These are phyloP conservation scores for Phengaris arion DNA, from an alignment of 2,888 invertebrate genomes.

Conservation along the genomic window DNA sequence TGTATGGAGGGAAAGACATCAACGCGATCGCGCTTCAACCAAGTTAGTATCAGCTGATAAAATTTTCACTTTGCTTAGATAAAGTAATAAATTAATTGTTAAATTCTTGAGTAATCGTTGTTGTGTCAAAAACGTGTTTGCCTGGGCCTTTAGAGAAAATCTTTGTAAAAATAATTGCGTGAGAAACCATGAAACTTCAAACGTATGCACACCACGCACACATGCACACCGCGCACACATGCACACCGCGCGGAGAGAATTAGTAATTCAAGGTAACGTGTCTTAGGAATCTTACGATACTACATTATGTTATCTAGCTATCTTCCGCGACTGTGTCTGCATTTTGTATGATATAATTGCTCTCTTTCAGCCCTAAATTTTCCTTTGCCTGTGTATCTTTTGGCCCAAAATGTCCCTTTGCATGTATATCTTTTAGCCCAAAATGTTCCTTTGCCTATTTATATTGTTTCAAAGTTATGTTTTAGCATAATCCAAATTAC, in stretches of 20 bases:
- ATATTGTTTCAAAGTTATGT: too few relatives aligned
- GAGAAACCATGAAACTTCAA: neutral
- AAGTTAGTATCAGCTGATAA: too few relatives aligned
- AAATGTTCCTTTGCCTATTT: too few relatives aligned
- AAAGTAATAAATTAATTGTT: neutral
- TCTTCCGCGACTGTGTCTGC: neutral
- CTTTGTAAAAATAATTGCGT: constrained; percentile 10
- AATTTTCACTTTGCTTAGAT: neutral
- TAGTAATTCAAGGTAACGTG: constrained; percentile 50
- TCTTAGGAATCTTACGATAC: too few relatives aligned
- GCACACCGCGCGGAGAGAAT: constrained; percentile 40
- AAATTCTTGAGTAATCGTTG: neutral
- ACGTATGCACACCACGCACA: constrained; percentile 32
- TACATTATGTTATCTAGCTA: neutral
- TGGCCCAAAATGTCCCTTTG: too few relatives aligned
- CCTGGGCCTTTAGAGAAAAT: neutral
- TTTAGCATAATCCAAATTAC: too few relatives aligned
- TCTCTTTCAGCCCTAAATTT: too few relatives aligned
- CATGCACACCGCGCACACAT: too few relatives aligned
- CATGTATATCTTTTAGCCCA: too few relatives aligned
- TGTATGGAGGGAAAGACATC: neutral
- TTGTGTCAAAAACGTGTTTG: neutral
- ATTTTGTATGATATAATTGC: too few relatives aligned
- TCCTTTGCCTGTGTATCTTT: too few relatives aligned
- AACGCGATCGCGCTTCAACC: neutral